phyloP scores from a whole-genome alignment of 2,797 vertebrate genomes.

The Eospalax fontanierii region DNA sequence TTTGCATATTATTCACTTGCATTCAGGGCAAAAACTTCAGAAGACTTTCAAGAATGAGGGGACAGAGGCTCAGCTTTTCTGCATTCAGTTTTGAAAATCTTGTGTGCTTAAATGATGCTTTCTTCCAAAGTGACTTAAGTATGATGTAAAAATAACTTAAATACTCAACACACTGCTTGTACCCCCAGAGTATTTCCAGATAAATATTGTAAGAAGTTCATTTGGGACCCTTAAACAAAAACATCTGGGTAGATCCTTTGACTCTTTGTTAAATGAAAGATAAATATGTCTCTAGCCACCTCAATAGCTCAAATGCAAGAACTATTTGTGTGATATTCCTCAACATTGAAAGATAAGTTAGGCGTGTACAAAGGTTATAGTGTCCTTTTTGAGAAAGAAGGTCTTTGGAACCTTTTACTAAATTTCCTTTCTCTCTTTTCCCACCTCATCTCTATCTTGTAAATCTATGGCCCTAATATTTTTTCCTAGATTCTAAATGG shows the following conservation, averaged over 20 bases:
- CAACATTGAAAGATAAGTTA: constrained; percentile 65
- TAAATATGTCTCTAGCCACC: constrained; percentile 58
- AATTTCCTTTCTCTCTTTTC: constrained; percentile 17
- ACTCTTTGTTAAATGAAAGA: constrained; percentile 69
- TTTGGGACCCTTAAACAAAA: constrained; percentile 63
- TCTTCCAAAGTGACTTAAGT: constrained; percentile 54
- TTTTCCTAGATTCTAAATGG: constrained; percentile 59
- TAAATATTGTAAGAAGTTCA: constrained; percentile 51
- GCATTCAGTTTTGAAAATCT: constrained; percentile 57
- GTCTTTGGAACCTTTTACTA: constrained; percentile 47
- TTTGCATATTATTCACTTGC: constrained; percentile 50
- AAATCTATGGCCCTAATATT: not conserved
- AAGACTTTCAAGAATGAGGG: constrained; percentile 45
- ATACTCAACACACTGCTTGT: not conserved
- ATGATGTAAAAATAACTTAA: constrained; percentile 66
- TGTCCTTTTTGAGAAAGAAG: not conserved
- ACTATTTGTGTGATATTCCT: constrained; percentile 60
- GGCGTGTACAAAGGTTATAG: constrained; percentile 5
- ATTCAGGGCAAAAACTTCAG: constrained; percentile 14
- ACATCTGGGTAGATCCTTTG: constrained; percentile 65
- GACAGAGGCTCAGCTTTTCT: constrained; percentile 34
- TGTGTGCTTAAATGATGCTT: constrained; percentile 50
- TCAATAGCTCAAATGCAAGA: constrained; percentile 63
- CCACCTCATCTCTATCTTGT: not conserved
- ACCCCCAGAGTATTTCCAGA: not conserved